Evolutionary conservation across 2,113 vertebrate species (phyloP).

Genomic region (Aegotheles bennettii): DNA sequence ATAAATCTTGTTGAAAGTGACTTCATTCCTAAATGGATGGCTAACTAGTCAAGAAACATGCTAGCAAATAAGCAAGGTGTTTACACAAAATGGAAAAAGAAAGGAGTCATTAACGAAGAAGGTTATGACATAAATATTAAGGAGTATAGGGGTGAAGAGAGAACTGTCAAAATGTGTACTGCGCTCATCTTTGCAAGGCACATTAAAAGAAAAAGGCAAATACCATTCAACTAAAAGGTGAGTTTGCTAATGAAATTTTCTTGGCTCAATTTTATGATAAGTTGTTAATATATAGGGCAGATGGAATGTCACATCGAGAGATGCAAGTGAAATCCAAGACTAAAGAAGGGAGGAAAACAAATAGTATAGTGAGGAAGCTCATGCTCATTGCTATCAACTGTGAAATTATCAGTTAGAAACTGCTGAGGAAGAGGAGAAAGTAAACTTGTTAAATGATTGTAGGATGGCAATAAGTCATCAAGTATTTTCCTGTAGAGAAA

Average conservation of each 20-base stretch:
- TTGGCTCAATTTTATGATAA: not conserved
- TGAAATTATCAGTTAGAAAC: not conserved
- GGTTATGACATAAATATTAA: not conserved
- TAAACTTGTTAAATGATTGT: not conserved
- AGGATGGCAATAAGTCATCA: not conserved
- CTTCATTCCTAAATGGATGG: not conserved
- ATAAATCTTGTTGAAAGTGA: not conserved
- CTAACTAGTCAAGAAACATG: not conserved
- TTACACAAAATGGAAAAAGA: not conserved
- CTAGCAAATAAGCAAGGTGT: not conserved
- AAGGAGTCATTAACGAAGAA: not conserved
- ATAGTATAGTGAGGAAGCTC: not conserved
- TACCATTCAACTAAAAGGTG: not conserved
- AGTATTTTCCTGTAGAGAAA: not conserved
- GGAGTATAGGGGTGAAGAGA: not conserved
- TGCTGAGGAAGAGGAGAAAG: not conserved
- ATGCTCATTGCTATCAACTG: fast-evolving
- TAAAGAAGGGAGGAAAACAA: not conserved
- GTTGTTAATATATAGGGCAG: not conserved
- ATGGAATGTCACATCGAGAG: not conserved
- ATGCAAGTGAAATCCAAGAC: not conserved
- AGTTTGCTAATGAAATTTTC: not conserved
- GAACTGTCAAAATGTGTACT: not conserved
- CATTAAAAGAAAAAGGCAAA: not conserved
- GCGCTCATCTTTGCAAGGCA: not conserved